Evolutionary conservation across 2,797 vertebrate genomes (phyloP), one percentile per base, ranked within the genome.

Genomic region (Carcharodon carcharias): DNA sequence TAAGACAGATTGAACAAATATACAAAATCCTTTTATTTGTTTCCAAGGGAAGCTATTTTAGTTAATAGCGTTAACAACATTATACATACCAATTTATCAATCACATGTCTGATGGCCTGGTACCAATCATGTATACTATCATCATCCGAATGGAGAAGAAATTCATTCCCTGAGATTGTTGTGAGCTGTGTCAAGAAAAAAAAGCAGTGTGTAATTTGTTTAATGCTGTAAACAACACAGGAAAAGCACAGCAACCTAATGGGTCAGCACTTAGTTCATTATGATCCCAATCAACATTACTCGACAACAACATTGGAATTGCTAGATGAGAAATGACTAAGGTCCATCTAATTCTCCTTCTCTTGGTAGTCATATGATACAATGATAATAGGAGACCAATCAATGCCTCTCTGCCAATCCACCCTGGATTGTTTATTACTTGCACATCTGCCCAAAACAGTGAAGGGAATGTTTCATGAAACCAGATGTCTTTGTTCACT

Each of bases 51-150:
- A 73, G 67, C 50, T 95, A 71, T 95, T 71, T 95, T 71, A 61
- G 54, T 91, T 91, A 71, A 95, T 73, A 95, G 67, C 35, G 94
- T 95, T 77, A 54, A 50, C 6, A 56, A 69, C 12, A 97, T 97
- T 97, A 98, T 97, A 98, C 98, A 98, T 98, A 99, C 99, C 97
- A 98, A 98, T 97, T 98, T 98, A 97, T 98, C 98, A 97, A 98
- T 98, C 97, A 97, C 97, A 97, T 98, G 98, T 98, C 98, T 98
- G 98, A 99, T 99, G 97, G 98, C 98, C 8, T 98, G 97, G 96
- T 98, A 98, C 99, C 99, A 99, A 98, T 98, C 98, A 97, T 97
- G 97, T 98, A 99, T 98, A 87, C 98, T 98, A 96, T 98, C 97
- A 96, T 97, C 98, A 97, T 99, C 99, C 35, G 98, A 98, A 97